Evolutionary conservation across 2,797 vertebrate genomes (phyloP).

Genomic region (Discoglossus pictus): DNA sequence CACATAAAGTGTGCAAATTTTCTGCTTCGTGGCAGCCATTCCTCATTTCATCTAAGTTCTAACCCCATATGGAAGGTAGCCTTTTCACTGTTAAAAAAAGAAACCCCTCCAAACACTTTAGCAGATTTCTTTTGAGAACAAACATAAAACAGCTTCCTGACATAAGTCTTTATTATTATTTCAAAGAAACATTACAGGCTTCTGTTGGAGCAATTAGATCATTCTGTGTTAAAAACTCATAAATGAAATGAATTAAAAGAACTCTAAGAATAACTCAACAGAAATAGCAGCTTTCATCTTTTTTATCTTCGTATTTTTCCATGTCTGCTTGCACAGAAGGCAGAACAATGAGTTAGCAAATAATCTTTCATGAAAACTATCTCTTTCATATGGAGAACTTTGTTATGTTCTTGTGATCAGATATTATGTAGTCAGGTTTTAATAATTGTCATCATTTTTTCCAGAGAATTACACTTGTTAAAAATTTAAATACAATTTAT

Average conservation of each 20-base stretch:
- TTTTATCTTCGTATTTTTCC: conserved; percentile 30
- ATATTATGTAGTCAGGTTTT: conserved; percentile 17
- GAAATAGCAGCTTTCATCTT: conserved; percentile 42
- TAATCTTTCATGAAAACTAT: conserved; percentile 39
- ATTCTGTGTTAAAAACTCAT: conserved; percentile 39
- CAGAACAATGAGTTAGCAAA: conserved; percentile 35
- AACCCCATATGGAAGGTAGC: conserved; percentile 84
- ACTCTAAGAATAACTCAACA: conserved; percentile 42
- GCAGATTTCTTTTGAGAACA: conserved; percentile 69
- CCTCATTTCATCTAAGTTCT: conserved; percentile 90
- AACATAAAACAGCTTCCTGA: conserved; percentile 68
- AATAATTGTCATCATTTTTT: neutral
- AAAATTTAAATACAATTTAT: too few relatives aligned
- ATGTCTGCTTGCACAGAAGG: conserved; percentile 23
- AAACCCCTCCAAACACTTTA: conserved; percentile 59
- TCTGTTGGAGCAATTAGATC: conserved; percentile 61
- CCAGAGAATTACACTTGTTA: neutral
- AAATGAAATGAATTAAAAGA: conserved; percentile 28
- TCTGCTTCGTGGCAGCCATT: conserved; percentile 96
- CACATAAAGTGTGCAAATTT: conserved; percentile 99
- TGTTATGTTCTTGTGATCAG: conserved; percentile 21
- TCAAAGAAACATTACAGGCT: conserved; percentile 63
- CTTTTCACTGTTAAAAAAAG: conserved; percentile 76
- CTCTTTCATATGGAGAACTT: conserved; percentile 27
- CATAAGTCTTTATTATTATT: conserved; percentile 54